These are phyloP conservation scores for Accipiter virgatus DNA, from an alignment of 2,113 vertebrate genomes.

Conservation along the genomic window DNA sequence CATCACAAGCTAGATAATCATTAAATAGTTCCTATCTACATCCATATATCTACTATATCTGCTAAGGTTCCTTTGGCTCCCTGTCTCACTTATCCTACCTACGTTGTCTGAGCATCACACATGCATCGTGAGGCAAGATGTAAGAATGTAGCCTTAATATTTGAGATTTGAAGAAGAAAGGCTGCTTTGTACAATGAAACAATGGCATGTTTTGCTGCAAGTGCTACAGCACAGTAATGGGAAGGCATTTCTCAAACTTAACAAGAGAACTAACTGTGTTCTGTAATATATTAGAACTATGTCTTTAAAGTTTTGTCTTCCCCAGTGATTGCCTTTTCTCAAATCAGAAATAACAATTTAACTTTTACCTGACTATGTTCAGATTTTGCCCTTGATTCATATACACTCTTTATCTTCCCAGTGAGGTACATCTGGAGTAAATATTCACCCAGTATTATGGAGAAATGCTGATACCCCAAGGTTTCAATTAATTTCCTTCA, in stretches of 20 bases:
- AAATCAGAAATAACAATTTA: neutral
- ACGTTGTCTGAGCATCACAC: neutral
- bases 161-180: neutral
- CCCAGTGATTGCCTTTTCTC: neutral
- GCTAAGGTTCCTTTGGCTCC: too few species aligned
- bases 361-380: neutral
- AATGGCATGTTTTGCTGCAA: neutral
- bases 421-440: neutral
- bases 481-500: neutral
- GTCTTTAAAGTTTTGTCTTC: neutral
- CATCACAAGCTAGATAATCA: too few species aligned
- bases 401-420: neutral
- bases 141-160: neutral
- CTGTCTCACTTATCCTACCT: neutral
- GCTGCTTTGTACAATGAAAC: neutral
- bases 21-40: too few species aligned
- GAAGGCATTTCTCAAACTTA: neutral
- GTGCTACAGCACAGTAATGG: neutral
- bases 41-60: too few species aligned
- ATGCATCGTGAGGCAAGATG: neutral
- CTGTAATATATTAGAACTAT: neutral
- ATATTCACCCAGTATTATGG: neutral
- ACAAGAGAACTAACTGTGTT: neutral
- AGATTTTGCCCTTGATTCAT: neutral
- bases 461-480: neutral